Conservation (phyloP, 2,888 invertebrate genomes). For the Lepidonotus clava region DNA sequence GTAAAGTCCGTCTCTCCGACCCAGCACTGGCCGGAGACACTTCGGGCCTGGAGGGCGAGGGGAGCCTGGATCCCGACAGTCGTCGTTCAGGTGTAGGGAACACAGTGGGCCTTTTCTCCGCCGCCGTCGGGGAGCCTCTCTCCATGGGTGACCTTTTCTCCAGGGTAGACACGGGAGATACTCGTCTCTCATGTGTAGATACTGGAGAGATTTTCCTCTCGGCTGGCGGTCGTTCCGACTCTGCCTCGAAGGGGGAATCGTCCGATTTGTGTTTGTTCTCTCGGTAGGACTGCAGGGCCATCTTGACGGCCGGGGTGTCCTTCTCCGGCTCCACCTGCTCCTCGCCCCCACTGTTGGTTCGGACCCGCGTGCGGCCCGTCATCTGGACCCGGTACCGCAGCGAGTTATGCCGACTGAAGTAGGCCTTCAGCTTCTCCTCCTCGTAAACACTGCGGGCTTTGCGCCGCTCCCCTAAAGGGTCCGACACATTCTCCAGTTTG, state of each 20-base stretch:
- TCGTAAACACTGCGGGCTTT: slow-evolving; percentile 17
- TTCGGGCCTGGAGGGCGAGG: slow-evolving; percentile 23
- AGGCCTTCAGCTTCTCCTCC: slow-evolving; percentile 42
- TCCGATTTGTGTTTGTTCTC: neutral
- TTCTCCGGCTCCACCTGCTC: slow-evolving; percentile 41
- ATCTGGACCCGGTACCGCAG: slow-evolving; percentile 16
- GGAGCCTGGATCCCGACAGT: neutral
- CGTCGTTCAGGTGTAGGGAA: neutral
- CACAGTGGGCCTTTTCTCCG: neutral
- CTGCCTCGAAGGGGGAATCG: neutral
- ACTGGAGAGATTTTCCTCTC: slow-evolving; percentile 46
- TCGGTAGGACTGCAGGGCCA: neutral
- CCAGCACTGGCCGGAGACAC: neutral
- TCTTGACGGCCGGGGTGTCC: slow-evolving; percentile 13
- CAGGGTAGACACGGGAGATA: neutral
- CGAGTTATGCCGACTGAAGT: slow-evolving; percentile 47
- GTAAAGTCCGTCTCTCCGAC: slow-evolving; percentile 1
- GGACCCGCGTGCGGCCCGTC: neutral
- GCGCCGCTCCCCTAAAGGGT: neutral
- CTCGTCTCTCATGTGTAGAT: neutral
- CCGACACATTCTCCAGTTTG: neutral
- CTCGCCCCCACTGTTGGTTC: slow-evolving; percentile 29
- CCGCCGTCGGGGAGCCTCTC: neutral
- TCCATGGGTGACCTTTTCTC: neutral
- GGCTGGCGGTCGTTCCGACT: neutral